Percentiles rank a stretch among this genome's conserved stretches.
phyloP scores from a whole-genome alignment of 2,797 vertebrate species.

The Myotis myotis region DNA sequence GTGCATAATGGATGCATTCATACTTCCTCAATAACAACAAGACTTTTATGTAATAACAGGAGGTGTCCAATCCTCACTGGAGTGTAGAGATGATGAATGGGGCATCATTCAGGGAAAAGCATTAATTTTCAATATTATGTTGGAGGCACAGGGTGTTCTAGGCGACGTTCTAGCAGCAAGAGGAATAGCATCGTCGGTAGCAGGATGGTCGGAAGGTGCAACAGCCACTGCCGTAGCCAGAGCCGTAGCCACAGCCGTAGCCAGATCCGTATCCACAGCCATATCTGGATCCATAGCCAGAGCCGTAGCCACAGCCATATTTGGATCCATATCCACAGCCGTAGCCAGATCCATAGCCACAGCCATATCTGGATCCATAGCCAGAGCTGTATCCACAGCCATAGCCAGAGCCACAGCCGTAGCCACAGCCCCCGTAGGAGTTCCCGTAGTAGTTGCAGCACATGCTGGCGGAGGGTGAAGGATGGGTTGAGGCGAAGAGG shows the following conservation, averaged over 20 bases:
- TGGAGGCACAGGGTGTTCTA: background rate
- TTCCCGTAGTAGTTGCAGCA: background rate
- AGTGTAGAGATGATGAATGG: background rate
- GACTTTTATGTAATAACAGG: background rate
- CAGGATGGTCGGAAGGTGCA: background rate
- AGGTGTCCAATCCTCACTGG: background rate
- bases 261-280: too few relatives aligned
- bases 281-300: rapidly evolving
- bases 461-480: background rate
- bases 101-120: rapidly evolving
- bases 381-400: background rate
- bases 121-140: background rate
- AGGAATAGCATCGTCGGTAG: background rate
- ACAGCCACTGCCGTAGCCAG: background rate
- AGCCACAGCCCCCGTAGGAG: background rate
- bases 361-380: too few relatives aligned
- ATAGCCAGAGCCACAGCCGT: rapidly evolving
- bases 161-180: background rate
- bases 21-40: background rate
- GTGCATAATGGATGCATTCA: background rate
- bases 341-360: background rate
- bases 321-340: background rate
- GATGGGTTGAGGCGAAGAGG: background rate
- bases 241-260: too few relatives aligned
- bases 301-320: background rate